phyloP scores from a whole-genome alignment of 1,140 invertebrate genomes.

The Drosophila setifemur region DNA sequence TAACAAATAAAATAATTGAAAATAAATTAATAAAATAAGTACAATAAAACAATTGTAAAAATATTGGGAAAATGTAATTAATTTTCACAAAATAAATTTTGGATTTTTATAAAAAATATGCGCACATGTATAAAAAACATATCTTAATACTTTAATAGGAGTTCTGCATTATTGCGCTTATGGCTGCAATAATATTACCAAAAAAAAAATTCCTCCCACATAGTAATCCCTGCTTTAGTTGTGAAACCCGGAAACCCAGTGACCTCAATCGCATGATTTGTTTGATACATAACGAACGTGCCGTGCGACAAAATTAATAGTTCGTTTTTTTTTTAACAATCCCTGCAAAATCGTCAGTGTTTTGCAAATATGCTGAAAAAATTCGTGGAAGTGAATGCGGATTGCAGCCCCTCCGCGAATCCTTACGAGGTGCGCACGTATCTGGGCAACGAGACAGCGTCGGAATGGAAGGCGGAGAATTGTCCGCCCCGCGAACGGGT shows the following conservation, averaged over 20 bases:
- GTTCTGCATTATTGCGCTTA: too few species aligned
- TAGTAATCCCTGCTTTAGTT: background rate
- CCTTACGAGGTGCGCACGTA: slow-evolving; percentile 76
- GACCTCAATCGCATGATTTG: slow-evolving; percentile 3
- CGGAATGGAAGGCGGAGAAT: slow-evolving; percentile 60
- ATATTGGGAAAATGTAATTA: too few species aligned
- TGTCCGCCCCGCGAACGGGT: slow-evolving; percentile 54
- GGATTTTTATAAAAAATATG: too few species aligned
- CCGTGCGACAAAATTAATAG: slow-evolving; percentile 42
- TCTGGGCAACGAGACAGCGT: slow-evolving; percentile 51
- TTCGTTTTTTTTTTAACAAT: slow-evolving; percentile 6
- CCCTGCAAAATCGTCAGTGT: slow-evolving; percentile 44
- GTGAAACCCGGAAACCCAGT: background rate
- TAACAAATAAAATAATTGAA: too few species aligned
- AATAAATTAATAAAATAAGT: too few species aligned
- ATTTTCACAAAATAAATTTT: too few species aligned
- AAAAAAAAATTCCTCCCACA: background rate
- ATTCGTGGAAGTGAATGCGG: slow-evolving; percentile 71
- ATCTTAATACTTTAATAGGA: too few species aligned
- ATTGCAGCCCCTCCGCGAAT: slow-evolving; percentile 66
- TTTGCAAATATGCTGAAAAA: slow-evolving; percentile 71
- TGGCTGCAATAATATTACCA: too few species aligned
- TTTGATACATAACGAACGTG: slow-evolving; percentile 9
- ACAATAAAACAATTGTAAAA: too few species aligned
- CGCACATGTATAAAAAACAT: too few species aligned